Percentiles rank a stretch among this genome's conserved stretches.
Evolutionary conservation across 2,888 invertebrate species (phyloP).

Genomic region (Rotaria socialis): DNA sequence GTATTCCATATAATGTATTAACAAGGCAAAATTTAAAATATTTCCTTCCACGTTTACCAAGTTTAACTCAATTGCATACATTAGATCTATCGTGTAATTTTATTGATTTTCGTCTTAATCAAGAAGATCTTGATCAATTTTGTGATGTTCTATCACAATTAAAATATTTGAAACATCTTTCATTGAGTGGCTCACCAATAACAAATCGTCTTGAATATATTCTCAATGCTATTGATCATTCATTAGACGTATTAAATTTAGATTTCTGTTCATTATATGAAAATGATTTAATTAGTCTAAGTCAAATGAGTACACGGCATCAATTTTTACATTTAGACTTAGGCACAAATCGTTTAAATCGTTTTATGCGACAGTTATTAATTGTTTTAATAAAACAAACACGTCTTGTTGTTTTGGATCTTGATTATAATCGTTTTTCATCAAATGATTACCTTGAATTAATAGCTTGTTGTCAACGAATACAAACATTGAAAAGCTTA

Average conservation of each 20-base stretch:
- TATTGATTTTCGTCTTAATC: slow-evolving; percentile 44
- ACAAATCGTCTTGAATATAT: slow-evolving; percentile 39
- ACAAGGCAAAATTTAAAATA: slow-evolving; percentile 5
- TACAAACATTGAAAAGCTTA: slow-evolving; percentile 18
- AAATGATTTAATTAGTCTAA: slow-evolving; percentile 39
- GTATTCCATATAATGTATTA: slow-evolving; percentile 24
- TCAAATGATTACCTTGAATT: slow-evolving; percentile 42
- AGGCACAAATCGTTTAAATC: slow-evolving; percentile 43
- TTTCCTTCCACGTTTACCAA: slow-evolving; percentile 18
- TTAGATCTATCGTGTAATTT: slow-evolving; percentile 46
- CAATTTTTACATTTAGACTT: slow-evolving; percentile 42
- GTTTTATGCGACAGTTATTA: slow-evolving; percentile 40
- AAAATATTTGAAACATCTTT: slow-evolving; percentile 40
- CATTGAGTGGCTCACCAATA: slow-evolving; percentile 43
- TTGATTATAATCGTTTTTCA: slow-evolving; percentile 46
- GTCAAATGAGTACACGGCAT: slow-evolving; percentile 37
- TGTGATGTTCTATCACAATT: slow-evolving; percentile 24
- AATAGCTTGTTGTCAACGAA: slow-evolving; percentile 30
- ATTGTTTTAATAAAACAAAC: slow-evolving; percentile 43
- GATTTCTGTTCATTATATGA: slow-evolving; percentile 44
- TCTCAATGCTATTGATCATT: slow-evolving; percentile 20
- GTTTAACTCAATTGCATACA: slow-evolving; percentile 10
- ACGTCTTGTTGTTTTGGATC: slow-evolving; percentile 41
- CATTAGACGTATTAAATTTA: slow-evolving; percentile 40
- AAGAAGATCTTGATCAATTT: slow-evolving; percentile 35